Evolutionary conservation across 2,888 invertebrate genomes (phyloP).

Genomic region (Lamellibrachia satsuma): DNA sequence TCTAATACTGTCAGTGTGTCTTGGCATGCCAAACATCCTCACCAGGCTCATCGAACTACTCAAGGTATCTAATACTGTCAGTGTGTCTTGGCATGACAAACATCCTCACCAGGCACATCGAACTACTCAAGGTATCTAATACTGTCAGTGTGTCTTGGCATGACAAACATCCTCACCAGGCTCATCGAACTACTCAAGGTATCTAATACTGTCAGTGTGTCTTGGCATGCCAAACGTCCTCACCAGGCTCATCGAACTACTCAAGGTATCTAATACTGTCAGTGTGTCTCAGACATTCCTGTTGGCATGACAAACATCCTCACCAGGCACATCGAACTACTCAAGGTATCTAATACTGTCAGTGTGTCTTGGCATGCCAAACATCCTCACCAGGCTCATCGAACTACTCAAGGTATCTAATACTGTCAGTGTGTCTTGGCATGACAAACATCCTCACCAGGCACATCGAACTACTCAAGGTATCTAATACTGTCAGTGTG

Average conservation of each 20-base stretch:
- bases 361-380: constrained; percentile 20
- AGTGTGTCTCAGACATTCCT: constrained; percentile 79
- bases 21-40: neutral
- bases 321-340: constrained; percentile 85
- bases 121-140: constrained; percentile 68
- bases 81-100: too few relatives aligned
- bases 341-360: constrained; percentile 71
- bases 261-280: constrained; percentile 85
- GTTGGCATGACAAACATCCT: constrained; percentile 82
- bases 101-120: too few relatives aligned
- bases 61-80: too few relatives aligned
- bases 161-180: constrained; percentile 82
- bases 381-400: neutral
- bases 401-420: too few relatives aligned
- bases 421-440: too few relatives aligned
- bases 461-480: too few relatives aligned
- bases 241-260: too few relatives aligned
- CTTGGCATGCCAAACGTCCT: too few relatives aligned
- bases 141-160: constrained; percentile 81
- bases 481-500: constrained; percentile 81
- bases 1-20: neutral
- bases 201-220: neutral
- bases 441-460: too few relatives aligned
- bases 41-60: too few relatives aligned
- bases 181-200: constrained; percentile 88